Evolutionary conservation across 1,140 invertebrate species (phyloP).

Genomic region (Lucilia sericata): DNA sequence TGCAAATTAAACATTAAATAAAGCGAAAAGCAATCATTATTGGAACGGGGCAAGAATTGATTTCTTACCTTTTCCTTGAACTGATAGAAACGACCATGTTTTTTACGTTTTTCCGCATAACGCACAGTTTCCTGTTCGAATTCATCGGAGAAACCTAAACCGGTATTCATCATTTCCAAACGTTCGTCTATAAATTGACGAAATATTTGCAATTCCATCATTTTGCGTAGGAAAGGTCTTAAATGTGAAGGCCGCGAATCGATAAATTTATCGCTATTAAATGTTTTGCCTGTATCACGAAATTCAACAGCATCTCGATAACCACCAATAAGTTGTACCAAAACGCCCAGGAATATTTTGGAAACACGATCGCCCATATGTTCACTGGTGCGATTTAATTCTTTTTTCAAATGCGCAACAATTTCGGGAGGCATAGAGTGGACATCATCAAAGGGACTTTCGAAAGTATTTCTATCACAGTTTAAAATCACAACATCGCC

Average conservation of each 20-base stretch:
- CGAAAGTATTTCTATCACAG: conserved; percentile 87
- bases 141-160: conserved; percentile 91
- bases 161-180: conserved; percentile 88
- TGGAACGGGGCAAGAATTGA: neutral
- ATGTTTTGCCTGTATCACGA: conserved; percentile 81
- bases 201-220: conserved; percentile 94
- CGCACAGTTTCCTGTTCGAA: conserved; percentile 92
- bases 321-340: conserved; percentile 92
- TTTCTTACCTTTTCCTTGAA: conserved; percentile 79
- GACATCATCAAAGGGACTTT: conserved; percentile 89
- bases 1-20: conserved; percentile 50
- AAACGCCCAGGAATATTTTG: conserved; percentile 87
- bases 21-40: conserved; percentile 20
- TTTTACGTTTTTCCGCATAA: conserved; percentile 85
- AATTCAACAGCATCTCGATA: conserved; percentile 90
- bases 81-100: conserved; percentile 84
- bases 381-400: conserved; percentile 70
- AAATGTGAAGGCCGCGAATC: conserved; percentile 82
- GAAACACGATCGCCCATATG: conserved; percentile 90
- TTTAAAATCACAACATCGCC: conserved; percentile 93
- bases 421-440: conserved; percentile 86
- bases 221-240: conserved; percentile 89
- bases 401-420: conserved; percentile 75
- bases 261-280: conserved; percentile 90
- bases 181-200: conserved; percentile 96